phyloP scores from a whole-genome alignment of 2,113 vertebrate species.

The Salvelinus sp. region DNA sequence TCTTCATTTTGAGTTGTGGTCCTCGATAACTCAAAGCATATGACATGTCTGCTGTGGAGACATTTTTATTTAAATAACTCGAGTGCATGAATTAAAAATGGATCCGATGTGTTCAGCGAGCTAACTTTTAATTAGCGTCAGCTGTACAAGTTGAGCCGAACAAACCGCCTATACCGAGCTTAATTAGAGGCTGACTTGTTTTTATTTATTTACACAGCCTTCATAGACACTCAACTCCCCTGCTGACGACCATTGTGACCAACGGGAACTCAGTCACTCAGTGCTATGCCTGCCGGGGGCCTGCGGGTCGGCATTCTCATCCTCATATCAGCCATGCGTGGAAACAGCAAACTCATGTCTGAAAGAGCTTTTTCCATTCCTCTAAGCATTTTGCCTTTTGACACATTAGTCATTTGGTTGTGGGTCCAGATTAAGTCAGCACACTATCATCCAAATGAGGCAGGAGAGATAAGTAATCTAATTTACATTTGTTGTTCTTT shows the following conservation, averaged over 20 bases:
- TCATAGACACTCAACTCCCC: constrained; percentile 19
- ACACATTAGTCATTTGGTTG: constrained; percentile 28
- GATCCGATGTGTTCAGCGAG: not conserved
- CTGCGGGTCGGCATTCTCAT: not conserved
- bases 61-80: not conserved
- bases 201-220: constrained; percentile 38
- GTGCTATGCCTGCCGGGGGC: not conserved
- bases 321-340: constrained; percentile 18
- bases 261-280: constrained; percentile 4
- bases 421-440: constrained; percentile 23
- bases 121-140: constrained; percentile 33
- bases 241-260: constrained; percentile 18
- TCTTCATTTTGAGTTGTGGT: constrained; percentile 12
- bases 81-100: not conserved
- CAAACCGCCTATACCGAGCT: constrained; percentile 26
- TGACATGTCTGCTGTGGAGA: not conserved
- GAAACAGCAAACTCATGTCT: constrained; percentile 20
- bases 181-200: constrained; percentile 39
- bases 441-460: constrained; percentile 24
- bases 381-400: constrained; percentile 18
- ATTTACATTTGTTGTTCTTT: constrained; percentile 39
- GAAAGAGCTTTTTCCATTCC: constrained; percentile 3
- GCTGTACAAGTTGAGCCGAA: constrained; percentile 36
- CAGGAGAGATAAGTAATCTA: constrained; percentile 34
- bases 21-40: constrained; percentile 7